Evolutionary conservation across 2,888 invertebrate species (phyloP).

Genomic region (Hesperia comma): DNA sequence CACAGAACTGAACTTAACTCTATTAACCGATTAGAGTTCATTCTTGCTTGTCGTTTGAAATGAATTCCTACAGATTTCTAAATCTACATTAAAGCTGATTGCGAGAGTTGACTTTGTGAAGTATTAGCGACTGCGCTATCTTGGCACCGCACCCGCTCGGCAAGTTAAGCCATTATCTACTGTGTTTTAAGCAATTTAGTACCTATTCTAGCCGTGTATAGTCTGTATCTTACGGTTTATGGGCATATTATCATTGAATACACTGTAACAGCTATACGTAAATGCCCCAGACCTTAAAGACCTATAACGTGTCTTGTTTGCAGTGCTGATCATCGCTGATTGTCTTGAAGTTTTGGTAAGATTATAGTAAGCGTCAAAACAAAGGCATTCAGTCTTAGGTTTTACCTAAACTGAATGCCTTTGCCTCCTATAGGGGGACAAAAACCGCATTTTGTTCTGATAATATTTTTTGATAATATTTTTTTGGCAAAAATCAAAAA

Average conservation of each 20-base stretch:
- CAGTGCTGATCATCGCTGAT: no score
- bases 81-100: slow-evolving; percentile 30
- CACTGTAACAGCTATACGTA: no score
- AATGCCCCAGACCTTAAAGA: no score
- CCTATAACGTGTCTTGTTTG: no score
- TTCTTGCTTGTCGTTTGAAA: neutral
- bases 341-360: no score
- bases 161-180: slow-evolving; percentile 16
- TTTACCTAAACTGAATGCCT: no score
- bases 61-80: slow-evolving; percentile 21
- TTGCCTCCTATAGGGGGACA: no score
- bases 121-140: slow-evolving; percentile 40
- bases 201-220: neutral
- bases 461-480: no score
- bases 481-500: no score
- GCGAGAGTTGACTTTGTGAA: slow-evolving; percentile 40
- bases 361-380: no score
- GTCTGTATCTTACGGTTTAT: neutral
- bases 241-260: neutral
- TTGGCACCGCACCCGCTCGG: slow-evolving; percentile 38
- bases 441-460: no score
- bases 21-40: neutral
- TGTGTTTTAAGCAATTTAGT: slow-evolving; percentile 3
- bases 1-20: neutral
- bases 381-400: no score